These are phyloP conservation scores for Podocnemis expansa DNA, from an alignment of 2,113 vertebrate genomes.

Conservation along the genomic window DNA sequence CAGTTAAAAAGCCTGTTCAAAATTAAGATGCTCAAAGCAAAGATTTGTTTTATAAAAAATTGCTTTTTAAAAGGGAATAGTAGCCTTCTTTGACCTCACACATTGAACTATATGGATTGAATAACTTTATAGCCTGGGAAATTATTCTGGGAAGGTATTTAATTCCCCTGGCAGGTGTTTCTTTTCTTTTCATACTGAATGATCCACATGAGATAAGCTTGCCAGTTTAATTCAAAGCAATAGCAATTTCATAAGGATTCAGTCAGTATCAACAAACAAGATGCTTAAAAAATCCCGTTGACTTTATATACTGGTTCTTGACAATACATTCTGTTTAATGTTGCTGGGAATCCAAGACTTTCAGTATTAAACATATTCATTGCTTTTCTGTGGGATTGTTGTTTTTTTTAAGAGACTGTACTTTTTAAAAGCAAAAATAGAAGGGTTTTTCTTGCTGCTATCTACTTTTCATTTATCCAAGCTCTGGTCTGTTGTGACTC, in stretches of 20 bases:
- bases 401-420: neutral
- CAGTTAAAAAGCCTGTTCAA: neutral
- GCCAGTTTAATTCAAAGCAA: neutral
- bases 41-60: neutral
- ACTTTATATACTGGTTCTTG: neutral
- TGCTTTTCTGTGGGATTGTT: neutral
- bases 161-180: neutral
- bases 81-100: neutral
- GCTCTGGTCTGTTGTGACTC: neutral
- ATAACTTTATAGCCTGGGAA: neutral
- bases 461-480: neutral
- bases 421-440: neutral
- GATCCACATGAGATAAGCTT: neutral
- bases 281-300: neutral
- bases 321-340: neutral
- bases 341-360: neutral
- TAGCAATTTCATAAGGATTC: constrained; percentile 42
- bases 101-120: neutral
- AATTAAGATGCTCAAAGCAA: neutral
- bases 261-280: neutral
- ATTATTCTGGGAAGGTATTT: neutral
- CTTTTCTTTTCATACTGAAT: neutral
- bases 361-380: neutral
- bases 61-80: neutral
- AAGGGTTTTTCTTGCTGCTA: neutral